phyloP scores from a whole-genome alignment of 1,140 invertebrate genomes.

The Babylonia areolata region DNA sequence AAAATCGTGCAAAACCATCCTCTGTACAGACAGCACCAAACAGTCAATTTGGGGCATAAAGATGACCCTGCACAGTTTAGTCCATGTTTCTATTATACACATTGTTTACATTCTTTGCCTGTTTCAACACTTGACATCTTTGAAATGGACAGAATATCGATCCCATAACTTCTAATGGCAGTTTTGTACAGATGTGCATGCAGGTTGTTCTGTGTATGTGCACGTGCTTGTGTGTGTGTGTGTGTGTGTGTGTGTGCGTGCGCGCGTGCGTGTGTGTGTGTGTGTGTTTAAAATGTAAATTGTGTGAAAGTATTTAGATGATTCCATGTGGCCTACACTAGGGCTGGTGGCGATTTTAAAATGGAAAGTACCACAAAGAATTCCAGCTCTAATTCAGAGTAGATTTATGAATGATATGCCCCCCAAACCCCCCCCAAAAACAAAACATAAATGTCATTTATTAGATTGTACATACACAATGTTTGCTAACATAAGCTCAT shows the following conservation, averaged over 20 bases:
- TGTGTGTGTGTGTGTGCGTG: slow-evolving; percentile 20
- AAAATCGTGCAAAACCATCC: neutral
- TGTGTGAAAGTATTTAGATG: neutral
- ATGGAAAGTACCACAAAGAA: neutral
- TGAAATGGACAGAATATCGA: neutral
- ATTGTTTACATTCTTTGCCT: too few relatives aligned
- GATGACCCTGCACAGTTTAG: neutral
- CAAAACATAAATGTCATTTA: too few relatives aligned
- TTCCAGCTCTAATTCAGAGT: too few relatives aligned
- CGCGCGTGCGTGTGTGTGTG: slow-evolving; percentile 15
- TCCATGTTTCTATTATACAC: too few relatives aligned
- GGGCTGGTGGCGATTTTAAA: neutral
- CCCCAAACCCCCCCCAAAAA: too few relatives aligned
- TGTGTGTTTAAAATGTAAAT: slow-evolving; percentile 9
- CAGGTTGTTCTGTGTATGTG: neutral
- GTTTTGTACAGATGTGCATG: too few relatives aligned
- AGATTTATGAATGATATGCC: too few relatives aligned
- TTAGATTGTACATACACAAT: too few relatives aligned
- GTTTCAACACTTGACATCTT: neutral
- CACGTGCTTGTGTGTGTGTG: neutral
- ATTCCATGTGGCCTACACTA: neutral
- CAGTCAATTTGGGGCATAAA: neutral
- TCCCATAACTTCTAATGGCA: neutral
- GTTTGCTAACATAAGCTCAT: too few relatives aligned
- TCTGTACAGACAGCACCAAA: neutral